Base-by-base conservation (phyloP, 1,140 invertebrate genomes). In the Formica exsecta region DNA sequence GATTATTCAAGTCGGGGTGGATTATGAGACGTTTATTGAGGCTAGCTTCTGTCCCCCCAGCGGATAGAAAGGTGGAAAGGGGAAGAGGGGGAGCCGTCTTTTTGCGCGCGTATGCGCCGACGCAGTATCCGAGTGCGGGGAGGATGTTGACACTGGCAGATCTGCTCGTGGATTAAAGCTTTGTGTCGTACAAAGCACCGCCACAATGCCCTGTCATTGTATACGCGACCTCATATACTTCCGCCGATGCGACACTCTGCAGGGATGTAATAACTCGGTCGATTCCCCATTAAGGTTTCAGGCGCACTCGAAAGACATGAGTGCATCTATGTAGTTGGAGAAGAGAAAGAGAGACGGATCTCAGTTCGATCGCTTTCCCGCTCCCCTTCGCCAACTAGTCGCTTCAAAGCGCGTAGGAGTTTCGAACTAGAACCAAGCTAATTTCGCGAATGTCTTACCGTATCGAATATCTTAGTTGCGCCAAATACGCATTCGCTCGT, bases 71-170 rank as follows among this genome's bases (percentile, higher is more conserved):
- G 57, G 79, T 13, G 13, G 65, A 51, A 51, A 5, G 48, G 66
- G 29, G 25, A 11, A 61, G 22, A 8, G 19, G 62, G 22, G 29
- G 54, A 36, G 57, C 5, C 62, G 73, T 41, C 29, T 54, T 73
- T 73, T 61, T 38, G 19, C 70, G 36, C 32, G 51, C 59, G 74
- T 79, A 38, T 54, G 74, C 73, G 59, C 29, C 44, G n/a, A 62
- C 66, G 77, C 68, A 51, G 87, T 87, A 71, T 84, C 84, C 57
- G 65, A 76, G 86, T 57, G 86, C 89, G 84, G 87, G 91, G 83
- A 91, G 90, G 84, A 93, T 94, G 93, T 94, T 94, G 94, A 94
- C 93, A 94, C 93, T 94, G 92, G 93, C 92, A 93, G 93, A 94
- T 94, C 92, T 91, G 92, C 85, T 92, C 92, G 90, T 91, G 93